Percentiles rank a stretch among this genome's conserved stretches.
Evolutionary conservation across 2,797 vertebrate species (phyloP).

Genomic region (Pantherophis alleghaniensis): DNA sequence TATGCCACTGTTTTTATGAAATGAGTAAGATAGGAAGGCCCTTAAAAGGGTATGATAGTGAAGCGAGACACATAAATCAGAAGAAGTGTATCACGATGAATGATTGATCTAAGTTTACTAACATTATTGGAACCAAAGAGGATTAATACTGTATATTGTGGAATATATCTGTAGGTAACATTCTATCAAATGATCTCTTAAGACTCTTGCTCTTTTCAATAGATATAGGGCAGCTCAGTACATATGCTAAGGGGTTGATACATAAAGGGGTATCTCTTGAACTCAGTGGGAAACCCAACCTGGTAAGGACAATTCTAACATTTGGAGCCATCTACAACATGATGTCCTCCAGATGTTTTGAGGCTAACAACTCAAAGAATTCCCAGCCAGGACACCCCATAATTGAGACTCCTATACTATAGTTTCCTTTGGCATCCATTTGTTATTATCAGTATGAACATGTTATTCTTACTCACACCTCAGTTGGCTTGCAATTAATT

Average conservation of each 20-base stretch:
- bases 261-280: background rate
- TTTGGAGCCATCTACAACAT: background rate
- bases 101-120: background rate
- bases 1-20: background rate
- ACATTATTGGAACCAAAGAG: background rate
- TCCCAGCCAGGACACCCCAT: background rate
- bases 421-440: background rate
- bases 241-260: background rate
- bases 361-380: background rate
- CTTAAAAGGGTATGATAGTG: background rate
- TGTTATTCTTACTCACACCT: background rate
- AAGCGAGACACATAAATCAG: background rate
- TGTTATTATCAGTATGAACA: background rate
- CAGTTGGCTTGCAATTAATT: background rate
- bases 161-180: background rate
- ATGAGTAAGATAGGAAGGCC: background rate
- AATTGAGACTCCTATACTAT: background rate
- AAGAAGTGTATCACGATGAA: background rate
- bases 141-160: background rate
- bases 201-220: background rate
- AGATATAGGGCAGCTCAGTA: background rate
- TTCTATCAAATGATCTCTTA: background rate
- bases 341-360: background rate
- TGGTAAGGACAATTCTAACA: background rate
- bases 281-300: background rate